These are phyloP conservation scores for Thaumetopoea pityocampa DNA, from an alignment of 1,140 invertebrate species.

Conservation along the genomic window DNA sequence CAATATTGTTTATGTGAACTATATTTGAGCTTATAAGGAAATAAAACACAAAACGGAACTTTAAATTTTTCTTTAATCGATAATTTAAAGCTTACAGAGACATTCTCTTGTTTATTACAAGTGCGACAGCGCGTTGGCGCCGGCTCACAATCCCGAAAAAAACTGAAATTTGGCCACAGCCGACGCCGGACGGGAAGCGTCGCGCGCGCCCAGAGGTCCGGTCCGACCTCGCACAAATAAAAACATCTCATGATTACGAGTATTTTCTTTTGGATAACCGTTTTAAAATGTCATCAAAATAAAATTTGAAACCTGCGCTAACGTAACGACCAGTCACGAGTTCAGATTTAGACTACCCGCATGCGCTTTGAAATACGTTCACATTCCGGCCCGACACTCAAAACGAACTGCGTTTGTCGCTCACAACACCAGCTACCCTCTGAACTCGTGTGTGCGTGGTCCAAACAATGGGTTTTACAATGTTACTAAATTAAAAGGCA, in stretches of 20 bases:
- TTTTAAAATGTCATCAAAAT: constrained; percentile 29
- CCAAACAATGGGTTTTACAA: constrained; percentile 2
- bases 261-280: constrained; percentile 22
- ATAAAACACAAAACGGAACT: constrained; percentile 46
- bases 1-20: too few species aligned
- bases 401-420: too few species aligned
- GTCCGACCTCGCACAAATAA: constrained; percentile 13
- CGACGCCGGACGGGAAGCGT: too few species aligned
- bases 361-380: constrained; percentile 1
- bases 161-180: constrained; percentile 55
- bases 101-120: constrained; percentile 49
- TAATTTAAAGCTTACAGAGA: constrained; percentile 75
- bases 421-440: too few species aligned
- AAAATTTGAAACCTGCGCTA: constrained; percentile 16
- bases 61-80: constrained; percentile 71
- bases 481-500: constrained; percentile 12
- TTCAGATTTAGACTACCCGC: neutral
- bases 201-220: too few species aligned
- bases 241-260: constrained; percentile 30
- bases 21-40: too few species aligned
- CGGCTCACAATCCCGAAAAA: constrained; percentile 19
- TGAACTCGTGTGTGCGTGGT: constrained; percentile 5
- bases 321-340: constrained; percentile 3
- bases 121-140: constrained; percentile 28
- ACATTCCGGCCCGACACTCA: too few species aligned